Base-by-base conservation (phyloP, 2,888 invertebrate species). In the Linnaemya tessellans region DNA sequence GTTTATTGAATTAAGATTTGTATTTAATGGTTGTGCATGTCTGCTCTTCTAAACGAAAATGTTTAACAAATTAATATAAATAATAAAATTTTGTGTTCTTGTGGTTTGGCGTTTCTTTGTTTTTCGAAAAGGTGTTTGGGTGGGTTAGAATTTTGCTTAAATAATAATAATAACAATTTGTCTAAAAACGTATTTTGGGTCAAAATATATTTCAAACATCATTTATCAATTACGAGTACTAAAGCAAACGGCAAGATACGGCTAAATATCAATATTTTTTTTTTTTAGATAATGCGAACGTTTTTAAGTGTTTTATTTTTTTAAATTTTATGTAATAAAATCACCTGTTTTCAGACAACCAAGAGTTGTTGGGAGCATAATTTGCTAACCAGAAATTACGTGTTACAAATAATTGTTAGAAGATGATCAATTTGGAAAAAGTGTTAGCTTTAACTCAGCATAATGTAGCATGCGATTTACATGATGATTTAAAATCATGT, bases 1-100 rank as follows among this genome's bases (percentile, higher is more conserved):
- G 77, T 67, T 83, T 83, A 67, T 80, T 83, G 77, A 78, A 80
- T 74, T 67, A 71, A 77, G 51, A 83, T 80, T 74, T 18, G 13
- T 3, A 62, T 20, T 46, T 35, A 49, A 74, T 46, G 25, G 15
- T 18, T 51, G 8, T 49, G 4, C 15, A n/a, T 60, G 49, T 35
- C 73, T 80, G 49, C 65, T 74, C 60, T 74, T 74, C 67, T 51
- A 74, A 74, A 51, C 11, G 30, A 41, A 74, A 74, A 73, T 71
- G 65, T 80, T 67, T 60, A 74, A 68, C 51, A 80, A 80, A 74
- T 51, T 65, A 73, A 58, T 73, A 58, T 9, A 54, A 30, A 51
- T 15, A 30, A 41, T 43, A 51, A 18, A 43, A 30, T 11, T 25
- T 22, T 18, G 43, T 35, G 3, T 43, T 62, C 18, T 79, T 51